Conservation (phyloP, 1,140 invertebrate species). For the Brachionus rotundiformis region DNA sequence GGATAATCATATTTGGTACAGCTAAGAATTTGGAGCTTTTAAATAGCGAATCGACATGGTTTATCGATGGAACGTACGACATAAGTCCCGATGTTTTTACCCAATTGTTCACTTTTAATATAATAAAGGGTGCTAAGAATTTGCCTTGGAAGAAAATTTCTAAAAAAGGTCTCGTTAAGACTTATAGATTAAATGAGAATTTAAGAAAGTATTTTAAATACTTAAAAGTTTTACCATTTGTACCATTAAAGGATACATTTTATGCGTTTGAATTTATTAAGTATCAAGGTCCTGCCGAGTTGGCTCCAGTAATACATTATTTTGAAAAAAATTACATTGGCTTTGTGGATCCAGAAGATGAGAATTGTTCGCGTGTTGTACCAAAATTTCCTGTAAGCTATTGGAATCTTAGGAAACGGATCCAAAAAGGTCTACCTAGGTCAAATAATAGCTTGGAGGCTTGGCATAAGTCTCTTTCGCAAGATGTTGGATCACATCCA, state of each 20-base stretch:
- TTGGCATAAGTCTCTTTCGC: too few relatives aligned
- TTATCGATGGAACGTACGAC: neutral
- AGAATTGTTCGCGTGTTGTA: too few relatives aligned
- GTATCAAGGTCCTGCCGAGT: neutral
- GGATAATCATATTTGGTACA: conserved; percentile 14
- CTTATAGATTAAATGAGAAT: too few relatives aligned
- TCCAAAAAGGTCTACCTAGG: too few relatives aligned
- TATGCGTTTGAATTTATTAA: neutral
- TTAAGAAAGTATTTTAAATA: neutral
- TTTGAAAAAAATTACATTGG: too few relatives aligned
- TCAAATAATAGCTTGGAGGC: too few relatives aligned
- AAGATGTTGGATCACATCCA: too few relatives aligned
- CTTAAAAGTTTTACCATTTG: neutral
- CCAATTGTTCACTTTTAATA: neutral
- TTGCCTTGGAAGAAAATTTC: neutral
- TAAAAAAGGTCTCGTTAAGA: neutral
- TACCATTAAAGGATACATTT: neutral
- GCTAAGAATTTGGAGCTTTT: neutral
- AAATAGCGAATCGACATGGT: neutral
- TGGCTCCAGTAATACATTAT: too few relatives aligned
- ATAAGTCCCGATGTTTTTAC: neutral
- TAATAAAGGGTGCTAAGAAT: neutral
- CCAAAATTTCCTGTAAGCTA: too few relatives aligned
- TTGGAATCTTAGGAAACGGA: too few relatives aligned
- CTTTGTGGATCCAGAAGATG: too few relatives aligned